Evolutionary conservation across 1,140 invertebrate genomes (phyloP).

Genomic region (Melipona quadrifasciata): DNA sequence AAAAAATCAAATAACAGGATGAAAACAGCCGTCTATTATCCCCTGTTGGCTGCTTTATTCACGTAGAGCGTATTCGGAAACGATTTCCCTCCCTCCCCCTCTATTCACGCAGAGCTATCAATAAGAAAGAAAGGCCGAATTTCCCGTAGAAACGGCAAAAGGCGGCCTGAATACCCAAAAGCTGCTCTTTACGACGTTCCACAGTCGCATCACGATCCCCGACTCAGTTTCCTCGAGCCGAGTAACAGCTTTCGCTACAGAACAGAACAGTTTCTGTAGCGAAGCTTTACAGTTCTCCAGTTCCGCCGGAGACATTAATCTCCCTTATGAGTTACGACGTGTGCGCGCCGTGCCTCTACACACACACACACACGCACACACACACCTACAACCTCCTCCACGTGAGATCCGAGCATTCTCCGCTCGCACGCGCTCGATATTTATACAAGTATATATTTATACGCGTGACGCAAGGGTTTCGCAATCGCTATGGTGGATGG

Average conservation of each 20-base stretch:
- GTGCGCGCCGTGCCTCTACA: neutral
- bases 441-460: slow-evolving; percentile 44
- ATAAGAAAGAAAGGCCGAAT: slow-evolving; percentile 56
- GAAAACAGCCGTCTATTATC: slow-evolving; percentile 14
- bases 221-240: slow-evolving; percentile 60
- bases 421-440: neutral
- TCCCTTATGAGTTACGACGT: slow-evolving; percentile 71
- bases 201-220: slow-evolving; percentile 68
- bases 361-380: neutral
- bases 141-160: slow-evolving; percentile 39
- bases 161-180: slow-evolving; percentile 41
- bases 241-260: slow-evolving; percentile 67
- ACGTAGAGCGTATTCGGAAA: slow-evolving; percentile 38
- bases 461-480: slow-evolving; percentile 27
- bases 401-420: neutral
- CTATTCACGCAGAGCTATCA: slow-evolving; percentile 35
- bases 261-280: slow-evolving; percentile 61
- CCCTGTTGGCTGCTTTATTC: slow-evolving; percentile 25
- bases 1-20: neutral
- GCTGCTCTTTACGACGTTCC: slow-evolving; percentile 63
- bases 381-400: neutral
- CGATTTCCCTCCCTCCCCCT: slow-evolving; percentile 28
- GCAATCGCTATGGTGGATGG: slow-evolving; percentile 20
- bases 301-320: slow-evolving; percentile 71
- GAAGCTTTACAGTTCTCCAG: slow-evolving; percentile 68